Base-by-base conservation (phyloP, 2,113 vertebrate species). In the Sylvia atricapilla region DNA sequence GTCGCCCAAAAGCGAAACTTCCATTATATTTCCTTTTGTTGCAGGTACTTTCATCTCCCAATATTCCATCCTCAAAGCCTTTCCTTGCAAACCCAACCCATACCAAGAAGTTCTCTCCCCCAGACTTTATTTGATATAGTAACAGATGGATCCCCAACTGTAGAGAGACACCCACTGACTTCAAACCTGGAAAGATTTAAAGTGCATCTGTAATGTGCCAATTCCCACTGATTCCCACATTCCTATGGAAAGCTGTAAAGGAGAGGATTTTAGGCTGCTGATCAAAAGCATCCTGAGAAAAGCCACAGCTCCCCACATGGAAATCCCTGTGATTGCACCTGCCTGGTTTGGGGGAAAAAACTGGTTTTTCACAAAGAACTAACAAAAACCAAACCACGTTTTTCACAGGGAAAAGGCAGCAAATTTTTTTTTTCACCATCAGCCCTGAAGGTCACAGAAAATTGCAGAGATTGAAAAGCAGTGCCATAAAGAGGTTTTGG, bases 131-230 rank as follows among this genome's bases (percentile, higher is more conserved):
- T 69, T 75, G 92, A 56, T 63, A 15, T 31, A 89, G 92, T 83
- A 92, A 78, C 93, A 96, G 93, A 96, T 96, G 93, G 88, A 96
- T 84, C 62, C 76, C 90, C 80, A 93, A 78, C 85, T 90, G 85
- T 3, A 81, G 70, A 37, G 79, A 90, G 60, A 90, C 88, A 89
- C 92, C 83, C 93, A 90, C 85, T 72, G 86, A 66, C 88, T 93
- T 72, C 76, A 94, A 96, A 95, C 63, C 89, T 92, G 89, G 70
- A 78, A 90, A 84, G 93, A 95, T 92, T 95, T 94, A 23, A 85
- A 90, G 50, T 89, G 89, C 78, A 89, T 95, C 88, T 93, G 55
- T n/a, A 96, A 81, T 47, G 68, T 78, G 90, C 89, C 94, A 95
- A 41, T 84, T 50, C 52, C 63, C 52, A 49, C 39, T 21, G 59